Base-by-base conservation (phyloP, 2,113 vertebrate genomes). In the Garra rufa region DNA sequence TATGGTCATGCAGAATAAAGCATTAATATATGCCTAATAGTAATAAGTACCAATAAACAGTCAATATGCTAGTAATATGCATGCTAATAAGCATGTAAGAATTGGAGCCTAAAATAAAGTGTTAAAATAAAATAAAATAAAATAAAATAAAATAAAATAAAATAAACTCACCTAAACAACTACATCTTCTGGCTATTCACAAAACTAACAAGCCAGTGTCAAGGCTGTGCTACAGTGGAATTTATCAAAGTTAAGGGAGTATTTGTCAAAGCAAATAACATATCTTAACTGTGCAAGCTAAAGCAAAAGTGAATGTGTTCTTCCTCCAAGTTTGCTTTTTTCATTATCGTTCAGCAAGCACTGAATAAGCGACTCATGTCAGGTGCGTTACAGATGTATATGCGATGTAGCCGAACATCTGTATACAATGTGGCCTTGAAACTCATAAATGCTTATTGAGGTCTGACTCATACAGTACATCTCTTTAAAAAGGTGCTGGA, bases 251-350 rank as follows among this genome's bases (percentile, higher is more conserved):
- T 69, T 38, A 69, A 69, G 30, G 61, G 13, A 11, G n/a, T 59
- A 0, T 26, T 11, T 69, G 7, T 19, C 17, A 69, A 4, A 1
- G 7, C 28, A 41, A 17, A 69, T 41, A 69, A 69, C 6, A 48
- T 4, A 5, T 17, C 17, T 30, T 21, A 30, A 76, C 48, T 10
- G 0, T 52, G 28, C 5, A 83, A 86, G 83, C 78, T 74, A 17
- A 7, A 28, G 67, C 8, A 85, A 87, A 67, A 73, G 52, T 14
- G 21, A 4, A 46, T 71, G 8, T 17, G 87, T 82, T 83, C 82
- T 52, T 13, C 26, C 81, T 70, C 73, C 65, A 75, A 76, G 24
- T 85, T 76, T 50, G 5, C 82, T 69, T 81, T 75, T 34, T 82
- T 30, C 65, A 69, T 77, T 38, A 4, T 43, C 41, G 41, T 83